Conservation (phyloP, 2,113 vertebrate species). For the Apodemus sylvaticus region DNA sequence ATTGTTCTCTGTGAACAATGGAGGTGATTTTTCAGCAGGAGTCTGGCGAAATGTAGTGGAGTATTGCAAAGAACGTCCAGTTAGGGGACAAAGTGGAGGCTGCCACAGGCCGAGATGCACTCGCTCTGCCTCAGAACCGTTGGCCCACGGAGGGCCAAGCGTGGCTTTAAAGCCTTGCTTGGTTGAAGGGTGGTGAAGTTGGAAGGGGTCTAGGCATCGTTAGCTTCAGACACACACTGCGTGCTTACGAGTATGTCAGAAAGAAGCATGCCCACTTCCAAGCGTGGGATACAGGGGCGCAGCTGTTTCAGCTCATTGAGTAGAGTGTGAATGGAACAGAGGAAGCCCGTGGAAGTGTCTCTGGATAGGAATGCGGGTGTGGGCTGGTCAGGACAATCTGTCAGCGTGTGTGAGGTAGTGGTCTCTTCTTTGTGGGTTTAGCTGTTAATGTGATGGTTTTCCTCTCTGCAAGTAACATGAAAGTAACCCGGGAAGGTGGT, state of each 20-base stretch:
- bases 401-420: not conserved
- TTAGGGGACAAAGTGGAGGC: not conserved
- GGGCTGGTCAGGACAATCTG: not conserved
- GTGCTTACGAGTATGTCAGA: not conserved
- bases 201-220: not conserved
- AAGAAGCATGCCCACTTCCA: not conserved
- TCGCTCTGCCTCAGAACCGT: not conserved
- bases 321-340: not conserved
- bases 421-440: not conserved
- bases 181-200: not conserved
- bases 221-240: not conserved
- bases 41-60: not conserved
- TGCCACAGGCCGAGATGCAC: not conserved
- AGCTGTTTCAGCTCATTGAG: not conserved
- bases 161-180: conserved; percentile 2
- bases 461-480: not conserved
- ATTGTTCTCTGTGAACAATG: conserved; percentile 75
- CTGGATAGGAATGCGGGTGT: not conserved
- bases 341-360: not conserved
- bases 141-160: not conserved
- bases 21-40: conserved; percentile 58
- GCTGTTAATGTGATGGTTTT: not conserved
- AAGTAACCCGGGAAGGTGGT: not conserved
- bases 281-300: not conserved
- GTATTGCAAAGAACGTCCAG: not conserved